phyloP scores from a whole-genome alignment of 2,113 vertebrate genomes.

The Microcebus ravelobensis region DNA sequence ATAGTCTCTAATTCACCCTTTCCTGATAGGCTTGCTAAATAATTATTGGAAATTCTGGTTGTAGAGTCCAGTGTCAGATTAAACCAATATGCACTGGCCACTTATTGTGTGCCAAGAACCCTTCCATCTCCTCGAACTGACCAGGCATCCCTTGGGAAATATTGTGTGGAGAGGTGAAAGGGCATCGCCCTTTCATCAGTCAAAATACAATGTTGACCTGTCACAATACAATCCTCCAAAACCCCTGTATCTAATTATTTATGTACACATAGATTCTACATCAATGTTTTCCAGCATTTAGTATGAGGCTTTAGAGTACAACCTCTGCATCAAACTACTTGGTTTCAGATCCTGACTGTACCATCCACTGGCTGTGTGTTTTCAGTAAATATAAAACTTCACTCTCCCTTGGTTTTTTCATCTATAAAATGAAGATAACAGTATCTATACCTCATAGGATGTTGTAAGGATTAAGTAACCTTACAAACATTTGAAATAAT shows the following conservation, averaged over 20 bases:
- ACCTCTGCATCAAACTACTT: not conserved
- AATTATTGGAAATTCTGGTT: not conserved
- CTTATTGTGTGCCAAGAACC: not conserved
- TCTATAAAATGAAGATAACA: not conserved
- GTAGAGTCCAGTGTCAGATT: not conserved
- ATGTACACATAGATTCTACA: not conserved
- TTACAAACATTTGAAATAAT: not conserved
- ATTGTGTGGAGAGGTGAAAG: not conserved
- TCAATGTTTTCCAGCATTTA: not conserved
- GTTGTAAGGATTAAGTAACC: not conserved
- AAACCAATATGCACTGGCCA: not conserved
- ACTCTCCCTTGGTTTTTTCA: not conserved
- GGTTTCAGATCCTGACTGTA: not conserved
- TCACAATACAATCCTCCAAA: not conserved
- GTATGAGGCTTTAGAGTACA: not conserved
- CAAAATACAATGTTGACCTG: not conserved
- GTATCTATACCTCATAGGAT: not conserved
- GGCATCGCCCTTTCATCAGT: not conserved
- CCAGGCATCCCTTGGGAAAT: not conserved
- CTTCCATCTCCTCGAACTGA: not conserved
- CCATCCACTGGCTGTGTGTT: not conserved
- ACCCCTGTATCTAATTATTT: not conserved
- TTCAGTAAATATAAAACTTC: not conserved
- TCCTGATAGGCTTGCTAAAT: not conserved
- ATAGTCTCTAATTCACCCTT: not conserved